Percentiles rank a stretch among this genome's conserved stretches.
These are phyloP conservation scores for Plodia interpunctella DNA, from an alignment of 1,140 invertebrate genomes.

Conservation along the genomic window DNA sequence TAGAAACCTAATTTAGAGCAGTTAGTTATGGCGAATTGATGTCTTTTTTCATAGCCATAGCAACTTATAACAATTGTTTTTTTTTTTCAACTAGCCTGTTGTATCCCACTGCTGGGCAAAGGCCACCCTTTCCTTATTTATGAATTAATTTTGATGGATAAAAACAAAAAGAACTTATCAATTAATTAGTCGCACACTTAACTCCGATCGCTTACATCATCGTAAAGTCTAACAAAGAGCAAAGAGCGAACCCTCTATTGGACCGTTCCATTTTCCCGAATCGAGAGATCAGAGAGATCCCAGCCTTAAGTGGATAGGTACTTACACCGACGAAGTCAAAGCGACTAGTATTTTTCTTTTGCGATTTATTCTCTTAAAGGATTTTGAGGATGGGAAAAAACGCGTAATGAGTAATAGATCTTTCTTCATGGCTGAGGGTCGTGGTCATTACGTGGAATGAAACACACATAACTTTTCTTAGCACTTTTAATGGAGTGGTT, in stretches of 20 bases:
- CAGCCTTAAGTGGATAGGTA: constrained; percentile 3
- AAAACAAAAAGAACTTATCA: background rate
- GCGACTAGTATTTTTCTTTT: background rate
- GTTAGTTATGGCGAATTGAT: too few relatives aligned
- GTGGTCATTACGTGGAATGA: too few relatives aligned
- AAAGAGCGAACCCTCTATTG: background rate
- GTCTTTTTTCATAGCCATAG: too few relatives aligned
- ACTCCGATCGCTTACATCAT: background rate
- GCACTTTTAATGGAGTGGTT: too few relatives aligned
- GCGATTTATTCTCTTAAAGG: background rate
- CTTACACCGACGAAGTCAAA: constrained; percentile 3
- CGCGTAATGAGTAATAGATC: background rate
- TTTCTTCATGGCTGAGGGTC: too few relatives aligned
- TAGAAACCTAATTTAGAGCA: too few relatives aligned
- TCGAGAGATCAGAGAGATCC: background rate
- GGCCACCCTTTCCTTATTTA: too few relatives aligned
- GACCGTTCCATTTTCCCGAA: background rate
- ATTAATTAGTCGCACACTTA: background rate
- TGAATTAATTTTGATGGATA: too few relatives aligned
- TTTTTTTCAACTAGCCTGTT: too few relatives aligned
- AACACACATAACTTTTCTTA: too few relatives aligned
- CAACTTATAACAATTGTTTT: too few relatives aligned
- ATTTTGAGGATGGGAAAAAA: background rate
- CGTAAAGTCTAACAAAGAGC: background rate
- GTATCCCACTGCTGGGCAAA: too few relatives aligned